phyloP scores from a whole-genome alignment of 2,113 vertebrate genomes.

The Chaenocephalus aceratus region DNA sequence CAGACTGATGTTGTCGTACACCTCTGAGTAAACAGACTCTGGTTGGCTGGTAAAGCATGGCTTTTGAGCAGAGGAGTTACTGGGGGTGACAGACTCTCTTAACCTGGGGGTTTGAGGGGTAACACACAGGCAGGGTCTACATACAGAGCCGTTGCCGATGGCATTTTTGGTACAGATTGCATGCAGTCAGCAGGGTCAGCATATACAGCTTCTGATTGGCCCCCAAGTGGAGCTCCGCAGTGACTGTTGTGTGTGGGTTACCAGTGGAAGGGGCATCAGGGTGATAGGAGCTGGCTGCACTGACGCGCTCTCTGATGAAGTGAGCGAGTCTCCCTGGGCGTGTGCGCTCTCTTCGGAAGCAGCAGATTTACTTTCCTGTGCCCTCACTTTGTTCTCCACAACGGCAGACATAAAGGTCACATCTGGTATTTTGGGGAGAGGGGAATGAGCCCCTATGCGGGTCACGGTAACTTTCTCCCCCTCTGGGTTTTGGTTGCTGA shows the following conservation, averaged over 20 bases:
- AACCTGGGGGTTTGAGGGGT: slow-evolving; percentile 44
- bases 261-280: slow-evolving; percentile 71
- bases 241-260: slow-evolving; percentile 37
- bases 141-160: slow-evolving; percentile 28
- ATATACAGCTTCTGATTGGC: slow-evolving; percentile 84
- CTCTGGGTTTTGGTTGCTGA: slow-evolving; percentile 48
- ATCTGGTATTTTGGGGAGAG: slow-evolving; percentile 71
- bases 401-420: background rate
- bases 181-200: slow-evolving; percentile 86
- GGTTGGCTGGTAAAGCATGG: background rate
- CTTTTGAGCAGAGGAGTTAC: background rate
- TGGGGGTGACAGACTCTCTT: background rate
- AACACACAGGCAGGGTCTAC: slow-evolving; percentile 65
- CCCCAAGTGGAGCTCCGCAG: background rate
- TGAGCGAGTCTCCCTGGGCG: background rate
- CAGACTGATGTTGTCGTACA: slow-evolving; percentile 77
- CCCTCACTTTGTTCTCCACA: slow-evolving; percentile 54
- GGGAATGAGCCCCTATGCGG: slow-evolving; percentile 69
- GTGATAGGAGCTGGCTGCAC: slow-evolving; percentile 84
- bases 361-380: slow-evolving; percentile 18
- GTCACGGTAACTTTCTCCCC: slow-evolving; percentile 50
- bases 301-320: slow-evolving; percentile 68
- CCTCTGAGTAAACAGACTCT: slow-evolving; percentile 81
- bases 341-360: background rate
- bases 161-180: background rate